These are phyloP conservation scores for Nasonia giraulti DNA, from an alignment of 1,140 invertebrate genomes.

Conservation along the genomic window DNA sequence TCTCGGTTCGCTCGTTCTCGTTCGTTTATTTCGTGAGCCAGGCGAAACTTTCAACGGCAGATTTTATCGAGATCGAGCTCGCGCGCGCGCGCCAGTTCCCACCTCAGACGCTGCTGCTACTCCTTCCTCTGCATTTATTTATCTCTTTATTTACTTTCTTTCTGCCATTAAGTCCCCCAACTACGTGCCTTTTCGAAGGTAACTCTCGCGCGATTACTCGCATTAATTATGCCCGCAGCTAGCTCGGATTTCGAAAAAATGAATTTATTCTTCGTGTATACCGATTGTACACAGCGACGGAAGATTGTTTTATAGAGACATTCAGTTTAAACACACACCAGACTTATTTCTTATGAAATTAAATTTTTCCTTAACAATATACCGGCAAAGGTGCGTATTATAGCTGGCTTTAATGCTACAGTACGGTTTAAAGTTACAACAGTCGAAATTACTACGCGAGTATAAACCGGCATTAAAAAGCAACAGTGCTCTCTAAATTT, in stretches of 20 bases:
- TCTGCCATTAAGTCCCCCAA: slow-evolving; percentile 41
- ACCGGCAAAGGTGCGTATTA: not conserved
- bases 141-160: slow-evolving; percentile 52
- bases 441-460: slow-evolving; percentile 18
- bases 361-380: not conserved
- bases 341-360: not conserved
- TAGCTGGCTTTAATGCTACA: not conserved
- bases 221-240: slow-evolving; percentile 35
- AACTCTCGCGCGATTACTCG: slow-evolving; percentile 34
- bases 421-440: not conserved
- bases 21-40: slow-evolving; percentile 3
- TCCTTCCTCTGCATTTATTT: slow-evolving; percentile 52
- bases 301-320: no score
- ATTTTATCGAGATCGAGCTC: slow-evolving; percentile 54
- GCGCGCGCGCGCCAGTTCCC: slow-evolving; percentile 37
- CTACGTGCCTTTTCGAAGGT: slow-evolving; percentile 26
- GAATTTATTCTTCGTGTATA: not conserved
- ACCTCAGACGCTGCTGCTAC: slow-evolving; percentile 13
- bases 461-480: not conserved
- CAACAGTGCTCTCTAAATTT: no score
- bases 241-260: slow-evolving; percentile 5
- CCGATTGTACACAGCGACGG: no score
- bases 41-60: slow-evolving; percentile 48
- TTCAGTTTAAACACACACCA: no score
- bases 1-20: not conserved